phyloP scores from a whole-genome alignment of 1,140 invertebrate species.

The Polyergus mexicanus region DNA sequence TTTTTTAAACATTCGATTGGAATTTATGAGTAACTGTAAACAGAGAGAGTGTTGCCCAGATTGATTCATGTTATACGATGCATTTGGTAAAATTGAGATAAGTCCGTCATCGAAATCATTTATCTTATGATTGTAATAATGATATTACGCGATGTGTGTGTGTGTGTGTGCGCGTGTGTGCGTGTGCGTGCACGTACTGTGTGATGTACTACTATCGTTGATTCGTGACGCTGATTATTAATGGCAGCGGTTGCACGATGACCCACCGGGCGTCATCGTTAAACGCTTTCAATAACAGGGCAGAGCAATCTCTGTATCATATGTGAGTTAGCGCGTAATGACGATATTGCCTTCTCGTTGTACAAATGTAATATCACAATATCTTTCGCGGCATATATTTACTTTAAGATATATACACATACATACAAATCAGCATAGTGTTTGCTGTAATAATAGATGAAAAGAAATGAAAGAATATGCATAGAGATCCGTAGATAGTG shows the following conservation, averaged over 20 bases:
- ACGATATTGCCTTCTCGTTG: conserved; percentile 64
- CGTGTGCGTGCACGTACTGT: too few species aligned
- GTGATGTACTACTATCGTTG: conserved; percentile 32
- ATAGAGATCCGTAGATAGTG: conserved; percentile 41
- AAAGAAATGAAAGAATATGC: conserved; percentile 50
- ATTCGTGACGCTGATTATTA: conserved; percentile 9
- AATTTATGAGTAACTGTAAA: neutral
- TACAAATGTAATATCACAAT: conserved; percentile 52
- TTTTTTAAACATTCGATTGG: conserved; percentile 11
- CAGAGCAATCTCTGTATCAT: conserved; percentile 29
- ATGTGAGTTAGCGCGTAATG: conserved; percentile 33
- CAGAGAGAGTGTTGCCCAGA: neutral
- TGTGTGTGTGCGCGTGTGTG: neutral
- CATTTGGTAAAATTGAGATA: neutral
- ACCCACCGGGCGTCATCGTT: neutral
- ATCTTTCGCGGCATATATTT: conserved; percentile 41
- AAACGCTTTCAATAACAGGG: conserved; percentile 35
- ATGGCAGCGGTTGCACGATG: neutral
- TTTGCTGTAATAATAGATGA: conserved; percentile 30
- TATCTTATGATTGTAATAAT: neutral
- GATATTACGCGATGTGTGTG: conserved; percentile 17
- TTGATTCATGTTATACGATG: conserved; percentile 17
- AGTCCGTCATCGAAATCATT: neutral
- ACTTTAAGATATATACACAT: conserved; percentile 28
- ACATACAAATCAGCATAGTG: conserved; percentile 43